Evolutionary conservation across 2,888 invertebrate species (phyloP).

Genomic region (Heteromyza rotundicornis): DNA sequence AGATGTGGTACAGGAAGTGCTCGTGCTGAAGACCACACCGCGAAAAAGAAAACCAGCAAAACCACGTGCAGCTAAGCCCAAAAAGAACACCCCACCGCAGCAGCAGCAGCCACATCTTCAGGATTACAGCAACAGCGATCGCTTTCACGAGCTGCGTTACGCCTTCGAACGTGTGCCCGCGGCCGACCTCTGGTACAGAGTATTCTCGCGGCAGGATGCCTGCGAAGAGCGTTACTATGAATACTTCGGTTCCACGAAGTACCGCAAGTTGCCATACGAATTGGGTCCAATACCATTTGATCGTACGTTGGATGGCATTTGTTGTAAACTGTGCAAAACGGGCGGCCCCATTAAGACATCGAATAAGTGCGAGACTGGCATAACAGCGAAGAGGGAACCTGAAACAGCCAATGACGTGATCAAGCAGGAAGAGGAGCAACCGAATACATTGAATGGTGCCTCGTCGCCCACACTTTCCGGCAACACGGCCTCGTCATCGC

Average conservation of each 20-base stretch:
- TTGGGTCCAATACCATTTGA: conserved; percentile 71
- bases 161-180: conserved; percentile 75
- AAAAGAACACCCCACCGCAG: conserved; percentile 21
- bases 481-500: conserved; percentile 4
- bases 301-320: conserved; percentile 60
- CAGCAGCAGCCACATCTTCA: conserved; percentile 32
- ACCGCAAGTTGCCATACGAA: conserved; percentile 73
- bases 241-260: conserved; percentile 60
- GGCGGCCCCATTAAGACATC: conserved; percentile 15
- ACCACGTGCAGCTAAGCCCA: no score
- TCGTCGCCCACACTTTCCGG: not conserved
- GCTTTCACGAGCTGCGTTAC: conserved; percentile 44
- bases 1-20: conserved; percentile 6
- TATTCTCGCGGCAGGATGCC: conserved; percentile 78
- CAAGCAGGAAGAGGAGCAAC: conserved; percentile 22
- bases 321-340: conserved; percentile 64
- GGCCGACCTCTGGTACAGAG: conserved; percentile 79
- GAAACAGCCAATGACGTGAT: not conserved
- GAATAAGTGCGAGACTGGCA: not conserved
- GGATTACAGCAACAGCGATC: conserved; percentile 49
- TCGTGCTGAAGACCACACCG: conserved; percentile 9
- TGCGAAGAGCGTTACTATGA: conserved; percentile 71
- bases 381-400: conserved; percentile 22
- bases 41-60: no score
- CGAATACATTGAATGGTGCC: conserved; percentile 13